phyloP scores from a whole-genome alignment of 2,888 invertebrate species.

The Tuta absoluta region DNA sequence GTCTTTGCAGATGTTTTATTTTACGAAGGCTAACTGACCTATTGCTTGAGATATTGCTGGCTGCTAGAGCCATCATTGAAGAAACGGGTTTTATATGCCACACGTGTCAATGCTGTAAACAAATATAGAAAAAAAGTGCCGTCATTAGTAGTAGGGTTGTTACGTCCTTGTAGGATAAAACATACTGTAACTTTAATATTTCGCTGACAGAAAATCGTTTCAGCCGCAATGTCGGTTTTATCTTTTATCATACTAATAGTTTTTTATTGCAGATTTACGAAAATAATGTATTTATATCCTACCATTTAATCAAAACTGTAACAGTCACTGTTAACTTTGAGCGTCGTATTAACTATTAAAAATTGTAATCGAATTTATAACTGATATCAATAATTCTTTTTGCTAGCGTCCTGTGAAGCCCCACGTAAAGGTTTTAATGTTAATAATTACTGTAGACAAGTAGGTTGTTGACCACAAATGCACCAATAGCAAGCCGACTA shows the following conservation, averaged over 20 bases:
- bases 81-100: too few relatives aligned
- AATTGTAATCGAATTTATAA: not conserved
- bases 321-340: conserved; percentile 6
- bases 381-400: conserved; percentile 39
- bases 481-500: conserved; percentile 47
- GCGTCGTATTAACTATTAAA: not conserved
- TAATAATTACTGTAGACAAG: conserved; percentile 38
- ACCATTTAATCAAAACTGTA: not conserved
- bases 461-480: conserved; percentile 33
- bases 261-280: not conserved
- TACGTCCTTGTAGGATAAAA: too few relatives aligned
- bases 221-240: not conserved
- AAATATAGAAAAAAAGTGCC: too few relatives aligned
- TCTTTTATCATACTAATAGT: not conserved
- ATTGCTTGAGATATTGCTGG: not conserved
- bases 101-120: too few relatives aligned
- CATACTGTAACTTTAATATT: not conserved
- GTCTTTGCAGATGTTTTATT: conserved; percentile 8
- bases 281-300: not conserved
- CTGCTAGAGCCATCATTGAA: too few relatives aligned
- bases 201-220: not conserved
- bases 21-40: not conserved
- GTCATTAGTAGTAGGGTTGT: too few relatives aligned
- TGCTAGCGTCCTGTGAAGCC: conserved; percentile 59
- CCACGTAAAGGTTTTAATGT: conserved; percentile 62